A percentile compares a stretch with the other conserved stretches of the same genome.
Conservation (phyloP, 2,888 invertebrate species). For the Idaea biselata region DNA sequence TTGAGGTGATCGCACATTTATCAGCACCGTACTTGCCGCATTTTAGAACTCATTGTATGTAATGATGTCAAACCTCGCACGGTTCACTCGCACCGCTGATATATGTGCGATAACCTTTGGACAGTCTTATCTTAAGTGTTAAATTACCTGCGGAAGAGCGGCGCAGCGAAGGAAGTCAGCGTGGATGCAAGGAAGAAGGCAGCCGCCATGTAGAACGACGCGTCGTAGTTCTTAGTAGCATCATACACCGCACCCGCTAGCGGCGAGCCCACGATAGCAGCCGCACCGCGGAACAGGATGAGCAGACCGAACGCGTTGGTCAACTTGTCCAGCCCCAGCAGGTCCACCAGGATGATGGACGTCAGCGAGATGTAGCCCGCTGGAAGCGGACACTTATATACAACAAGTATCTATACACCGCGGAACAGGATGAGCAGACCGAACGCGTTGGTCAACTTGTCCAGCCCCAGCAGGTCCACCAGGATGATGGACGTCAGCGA, state of each 20-base stretch:
- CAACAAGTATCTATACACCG: not conserved
- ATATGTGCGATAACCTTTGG: too few relatives aligned
- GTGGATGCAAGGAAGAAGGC: slow-evolving; percentile 92
- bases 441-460: too few relatives aligned
- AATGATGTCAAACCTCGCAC: too few relatives aligned
- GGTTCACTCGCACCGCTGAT: too few relatives aligned
- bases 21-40: too few relatives aligned
- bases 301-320: slow-evolving; percentile 98
- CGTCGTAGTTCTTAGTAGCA: slow-evolving; percentile 90
- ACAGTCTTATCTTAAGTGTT: not conserved
- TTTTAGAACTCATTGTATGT: too few relatives aligned
- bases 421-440: too few relatives aligned
- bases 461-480: too few relatives aligned
- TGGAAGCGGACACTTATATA: slow-evolving; percentile 55
- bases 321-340: slow-evolving; percentile 95
- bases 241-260: slow-evolving; percentile 95
- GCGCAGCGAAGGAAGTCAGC: slow-evolving; percentile 90
- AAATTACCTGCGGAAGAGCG: slow-evolving; percentile 79
- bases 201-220: slow-evolving; percentile 96
- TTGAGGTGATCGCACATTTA: too few relatives aligned
- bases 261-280: slow-evolving; percentile 93
- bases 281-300: slow-evolving; percentile 96
- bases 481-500: too few relatives aligned
- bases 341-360: slow-evolving; percentile 97
- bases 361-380: slow-evolving; percentile 98